A percentile compares a stretch with the other conserved stretches of the same genome.
Conservation (phyloP, 2,888 invertebrate species). For the Drosophila eohydei region DNA sequence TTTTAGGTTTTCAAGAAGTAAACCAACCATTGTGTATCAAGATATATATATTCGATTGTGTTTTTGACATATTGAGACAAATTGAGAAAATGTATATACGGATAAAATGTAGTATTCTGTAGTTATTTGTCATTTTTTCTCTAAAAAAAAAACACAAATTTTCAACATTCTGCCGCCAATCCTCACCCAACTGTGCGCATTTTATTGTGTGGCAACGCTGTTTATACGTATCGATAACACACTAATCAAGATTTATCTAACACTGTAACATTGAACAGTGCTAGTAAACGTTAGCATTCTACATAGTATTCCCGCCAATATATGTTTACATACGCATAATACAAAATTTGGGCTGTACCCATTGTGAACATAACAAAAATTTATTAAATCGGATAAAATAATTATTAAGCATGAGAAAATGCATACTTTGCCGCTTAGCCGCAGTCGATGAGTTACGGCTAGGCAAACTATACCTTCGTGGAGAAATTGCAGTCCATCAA, state of each 20-base stretch:
- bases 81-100: background rate
- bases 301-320: constrained; percentile 17
- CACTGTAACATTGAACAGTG: background rate
- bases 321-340: background rate
- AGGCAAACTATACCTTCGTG: constrained; percentile 1
- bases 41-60: no score
- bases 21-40: background rate
- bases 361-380: background rate
- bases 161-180: constrained; percentile 4
- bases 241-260: background rate
- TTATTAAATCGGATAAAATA: constrained; percentile 15
- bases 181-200: background rate
- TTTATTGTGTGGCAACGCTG: background rate
- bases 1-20: background rate
- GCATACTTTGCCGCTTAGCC: constrained; percentile 23
- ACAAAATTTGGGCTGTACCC: background rate
- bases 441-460: constrained; percentile 19
- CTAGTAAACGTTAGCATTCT: background rate
- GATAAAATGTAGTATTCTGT: no score
- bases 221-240: background rate
- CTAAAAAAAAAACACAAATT: no score
- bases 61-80: no score
- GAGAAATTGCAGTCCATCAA: constrained; percentile 89
- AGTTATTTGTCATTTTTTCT: background rate
- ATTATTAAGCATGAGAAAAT: constrained; percentile 40